phyloP scores from a whole-genome alignment of 2,113 vertebrate genomes.

The human (Homo sapiens) region GRCh38 chr17:17875501-17876000 shows the following conservation, averaged over 20 bases:
- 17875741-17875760: constrained; percentile 3
- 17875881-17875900: not conserved
- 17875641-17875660: not conserved
- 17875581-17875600: not conserved
- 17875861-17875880: constrained; percentile 2
- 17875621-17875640: not conserved
- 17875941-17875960: constrained; percentile 41
- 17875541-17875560: not conserved
- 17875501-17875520: not conserved
- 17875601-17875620: constrained; percentile 9
- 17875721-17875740: constrained; percentile 35
- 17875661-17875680: constrained; percentile 44
- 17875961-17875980: not conserved
- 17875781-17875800: not conserved
- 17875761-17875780: constrained; percentile 21
- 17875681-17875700: constrained; percentile 51
- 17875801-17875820: not conserved
- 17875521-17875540: not conserved
- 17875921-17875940: not conserved
- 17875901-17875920: constrained; percentile 35
- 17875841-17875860: not conserved
- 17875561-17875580: not conserved
- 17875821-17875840: not conserved
- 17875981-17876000: not conserved
- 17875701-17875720: not conserved